Base-by-base conservation (phyloP, 2,797 vertebrate species). In the Aulostomus chinensis region DNA sequence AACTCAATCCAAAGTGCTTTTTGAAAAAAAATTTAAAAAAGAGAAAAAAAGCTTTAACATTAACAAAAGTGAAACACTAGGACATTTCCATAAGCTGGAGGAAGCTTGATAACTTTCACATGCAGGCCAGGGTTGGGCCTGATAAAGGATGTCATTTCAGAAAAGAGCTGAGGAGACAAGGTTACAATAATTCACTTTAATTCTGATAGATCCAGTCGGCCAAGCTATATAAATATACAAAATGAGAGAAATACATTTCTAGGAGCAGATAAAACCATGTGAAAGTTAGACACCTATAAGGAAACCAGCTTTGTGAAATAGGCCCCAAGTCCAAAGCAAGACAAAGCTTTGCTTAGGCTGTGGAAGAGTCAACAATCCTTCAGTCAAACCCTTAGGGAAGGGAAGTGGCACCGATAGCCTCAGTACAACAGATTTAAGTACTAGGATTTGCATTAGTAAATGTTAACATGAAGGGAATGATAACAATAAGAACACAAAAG, bases 61-160 rank as follows among this genome's bases (percentile, higher is more conserved):
- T 60, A 51, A 75, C 40, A 64, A 43, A 53, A 69, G 52, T 58
- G 69, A 82, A 81, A 81, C 70, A 62, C 57, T 14, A 74, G 74
- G 79, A 73, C 78, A 84, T 85, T 86, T 88, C 79, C 80, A 81
- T 57, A 88, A 88, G 86, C 89, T 85, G 81, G 80, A 68, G 60
- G 71, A 73, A 79, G 78, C 69, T 55, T 69, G 42, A 73, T 73
- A 83, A 89, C 85, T 88, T 91, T 91, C 82, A 91, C 89, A 90
- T 89, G 83, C 76, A 85, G 68, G 69, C 75, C 68, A 3, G 4
- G 11, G 24, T 31, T 33, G 29, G 61, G 74, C 77, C 77, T 73
- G 75, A 74, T 39, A 45, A 59, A 13, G 12, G 28, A 32, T 13
- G 43, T 72, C 32, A 17, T 66, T 68, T 47, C 36, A 33, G 20